These are phyloP conservation scores for Thamnaconus septentrionalis DNA, from an alignment of 2,113 vertebrate genomes.

Conservation along the genomic window DNA sequence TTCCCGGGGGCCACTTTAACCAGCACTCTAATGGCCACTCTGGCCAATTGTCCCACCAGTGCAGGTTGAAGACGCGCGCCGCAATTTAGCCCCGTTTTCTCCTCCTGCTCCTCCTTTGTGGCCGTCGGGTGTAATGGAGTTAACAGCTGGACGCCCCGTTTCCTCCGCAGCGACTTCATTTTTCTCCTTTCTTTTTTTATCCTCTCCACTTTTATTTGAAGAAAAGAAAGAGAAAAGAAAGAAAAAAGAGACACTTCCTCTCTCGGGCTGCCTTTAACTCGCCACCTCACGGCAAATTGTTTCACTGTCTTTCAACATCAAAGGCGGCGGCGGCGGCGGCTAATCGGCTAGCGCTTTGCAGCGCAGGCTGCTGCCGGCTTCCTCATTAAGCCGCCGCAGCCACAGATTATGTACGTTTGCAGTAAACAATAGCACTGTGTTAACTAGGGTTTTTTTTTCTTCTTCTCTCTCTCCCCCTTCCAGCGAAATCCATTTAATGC, in stretches of 20 bases:
- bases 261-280: no score
- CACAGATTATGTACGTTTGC: background rate
- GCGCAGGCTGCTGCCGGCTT: constrained; percentile 18
- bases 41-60: constrained; percentile 55
- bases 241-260: no score
- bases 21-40: constrained; percentile 52
- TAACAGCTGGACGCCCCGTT: constrained; percentile 70
- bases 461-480: no score
- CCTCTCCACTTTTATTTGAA: constrained; percentile 15
- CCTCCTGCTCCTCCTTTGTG: constrained; percentile 55
- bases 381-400: background rate
- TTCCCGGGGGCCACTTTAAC: constrained; percentile 49
- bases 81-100: constrained; percentile 53
- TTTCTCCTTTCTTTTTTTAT: constrained; percentile 23
- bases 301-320: no score
- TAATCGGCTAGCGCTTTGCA: background rate
- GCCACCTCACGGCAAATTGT: no score
- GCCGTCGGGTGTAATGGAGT: constrained; percentile 62
- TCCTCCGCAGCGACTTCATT: constrained; percentile 49
- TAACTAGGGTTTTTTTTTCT: background rate
- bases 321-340: no score
- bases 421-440: background rate
- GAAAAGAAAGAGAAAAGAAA: background rate
- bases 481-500: background rate
- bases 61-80: constrained; percentile 37